Evolutionary conservation across 1,140 invertebrate genomes (phyloP).

Genomic region (Caenorhabditis tropicalis): DNA sequence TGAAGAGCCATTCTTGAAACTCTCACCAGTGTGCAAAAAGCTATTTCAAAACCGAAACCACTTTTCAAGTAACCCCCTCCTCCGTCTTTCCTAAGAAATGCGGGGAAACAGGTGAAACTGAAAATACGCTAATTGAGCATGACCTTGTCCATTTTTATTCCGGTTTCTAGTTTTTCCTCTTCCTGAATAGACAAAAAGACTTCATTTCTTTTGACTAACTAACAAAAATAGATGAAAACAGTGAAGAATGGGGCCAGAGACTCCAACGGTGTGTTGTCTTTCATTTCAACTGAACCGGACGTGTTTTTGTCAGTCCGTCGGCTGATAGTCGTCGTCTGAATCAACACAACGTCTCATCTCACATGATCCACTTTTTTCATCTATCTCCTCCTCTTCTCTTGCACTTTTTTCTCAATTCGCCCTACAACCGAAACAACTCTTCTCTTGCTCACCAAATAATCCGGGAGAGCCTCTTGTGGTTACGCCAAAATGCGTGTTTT

Average conservation of each 20-base stretch:
- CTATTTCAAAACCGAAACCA: neutral
- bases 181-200: neutral
- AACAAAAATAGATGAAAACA: neutral
- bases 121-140: neutral
- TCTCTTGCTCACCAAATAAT: constrained; percentile 5
- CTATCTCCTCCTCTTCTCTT: constrained; percentile 14
- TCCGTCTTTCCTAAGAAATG: neutral
- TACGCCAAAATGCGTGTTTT: constrained; percentile 16
- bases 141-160: neutral
- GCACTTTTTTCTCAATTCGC: constrained; percentile 42
- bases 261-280: neutral
- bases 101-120: neutral
- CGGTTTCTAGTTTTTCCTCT: neutral
- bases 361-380: constrained; percentile 31
- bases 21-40: neutral
- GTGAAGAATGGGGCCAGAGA: neutral
- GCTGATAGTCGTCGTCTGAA: constrained; percentile 27
- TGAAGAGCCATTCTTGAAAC: neutral
- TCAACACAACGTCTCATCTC: constrained; percentile 35
- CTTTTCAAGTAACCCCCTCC: neutral
- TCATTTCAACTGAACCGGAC: neutral
- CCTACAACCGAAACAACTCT: constrained; percentile 29
- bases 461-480: neutral
- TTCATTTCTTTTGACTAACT: neutral
- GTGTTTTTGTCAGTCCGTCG: constrained; percentile 16